Conservation (phyloP, 2,888 invertebrate species). For the Platycnemis pennipes region DNA sequence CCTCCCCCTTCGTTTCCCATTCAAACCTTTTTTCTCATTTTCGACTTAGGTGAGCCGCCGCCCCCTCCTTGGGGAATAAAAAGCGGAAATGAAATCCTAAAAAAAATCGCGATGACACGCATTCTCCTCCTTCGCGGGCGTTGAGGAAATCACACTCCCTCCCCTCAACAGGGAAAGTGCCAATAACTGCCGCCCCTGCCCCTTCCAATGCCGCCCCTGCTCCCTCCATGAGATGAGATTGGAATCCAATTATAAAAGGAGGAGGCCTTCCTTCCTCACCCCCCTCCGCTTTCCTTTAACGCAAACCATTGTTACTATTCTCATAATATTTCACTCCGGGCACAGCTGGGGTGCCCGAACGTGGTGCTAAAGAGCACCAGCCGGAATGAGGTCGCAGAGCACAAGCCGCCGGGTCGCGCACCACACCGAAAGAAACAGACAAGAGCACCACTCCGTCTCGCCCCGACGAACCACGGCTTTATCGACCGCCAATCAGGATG, state of each 20-base stretch:
- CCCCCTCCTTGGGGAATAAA: constrained; percentile 2
- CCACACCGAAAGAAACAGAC: too few relatives aligned
- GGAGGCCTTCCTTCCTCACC: neutral
- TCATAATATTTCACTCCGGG: too few relatives aligned
- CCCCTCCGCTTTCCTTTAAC: too few relatives aligned
- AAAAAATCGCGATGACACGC: constrained; percentile 29
- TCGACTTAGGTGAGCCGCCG: neutral
- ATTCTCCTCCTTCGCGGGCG: neutral
- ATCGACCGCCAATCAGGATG: too few relatives aligned
- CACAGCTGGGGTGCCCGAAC: too few relatives aligned
- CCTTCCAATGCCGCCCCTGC: neutral
- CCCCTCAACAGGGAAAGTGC: neutral
- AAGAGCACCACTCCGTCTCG: too few relatives aligned
- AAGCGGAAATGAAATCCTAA: constrained; percentile 35
- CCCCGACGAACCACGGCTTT: too few relatives aligned
- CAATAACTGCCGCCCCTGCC: neutral
- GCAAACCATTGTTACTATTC: too few relatives aligned
- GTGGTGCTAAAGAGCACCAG: too few relatives aligned
- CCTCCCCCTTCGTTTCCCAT: neutral
- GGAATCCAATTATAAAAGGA: constrained; percentile 25
- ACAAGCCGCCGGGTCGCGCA: too few relatives aligned
- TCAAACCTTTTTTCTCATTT: constrained; percentile 36
- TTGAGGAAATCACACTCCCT: neutral
- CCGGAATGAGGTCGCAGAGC: too few relatives aligned
- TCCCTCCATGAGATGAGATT: neutral